phyloP scores from a whole-genome alignment of 2,888 invertebrate genomes.

The Eupithecia subfuscata region DNA sequence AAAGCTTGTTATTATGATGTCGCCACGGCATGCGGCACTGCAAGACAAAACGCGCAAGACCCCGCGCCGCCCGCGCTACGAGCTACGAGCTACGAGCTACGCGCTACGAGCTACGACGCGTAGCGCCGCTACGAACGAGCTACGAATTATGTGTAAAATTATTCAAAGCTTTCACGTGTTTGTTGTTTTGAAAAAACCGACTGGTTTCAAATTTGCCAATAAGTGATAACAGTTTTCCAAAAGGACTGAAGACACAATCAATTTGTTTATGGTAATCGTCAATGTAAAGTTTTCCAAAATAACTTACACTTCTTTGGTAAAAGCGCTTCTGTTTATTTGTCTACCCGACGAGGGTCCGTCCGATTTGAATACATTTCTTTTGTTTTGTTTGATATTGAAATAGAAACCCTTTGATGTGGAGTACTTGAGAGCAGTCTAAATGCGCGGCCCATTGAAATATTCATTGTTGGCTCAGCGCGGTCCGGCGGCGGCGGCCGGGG shows the following conservation, averaged over 20 bases:
- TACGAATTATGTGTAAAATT: not conserved
- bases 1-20: constrained; percentile 35
- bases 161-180: not conserved
- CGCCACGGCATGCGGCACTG: not conserved
- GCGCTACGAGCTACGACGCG: constrained; percentile 32
- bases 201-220: not conserved
- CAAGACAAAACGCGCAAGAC: not conserved
- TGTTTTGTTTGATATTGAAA: constrained; percentile 23
- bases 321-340: not conserved
- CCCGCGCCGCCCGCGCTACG: not conserved
- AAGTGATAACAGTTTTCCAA: not conserved
- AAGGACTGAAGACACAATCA: not conserved
- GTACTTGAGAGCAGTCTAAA: constrained; percentile 26
- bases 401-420: constrained; percentile 23
- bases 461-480: constrained; percentile 33
- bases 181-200: not conserved
- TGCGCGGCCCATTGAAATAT: constrained; percentile 30
- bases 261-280: not conserved
- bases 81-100: constrained; percentile 33
- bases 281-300: constrained; percentile 1
- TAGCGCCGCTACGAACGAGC: constrained; percentile 32
- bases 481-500: constrained; percentile 51
- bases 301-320: not conserved
- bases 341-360: not conserved
- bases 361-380: constrained; percentile 3